Percentiles rank a stretch among this genome's conserved stretches.
Evolutionary conservation across 2,797 vertebrate genomes (phyloP).

Genomic region (Babyrousa celebensis): DNA sequence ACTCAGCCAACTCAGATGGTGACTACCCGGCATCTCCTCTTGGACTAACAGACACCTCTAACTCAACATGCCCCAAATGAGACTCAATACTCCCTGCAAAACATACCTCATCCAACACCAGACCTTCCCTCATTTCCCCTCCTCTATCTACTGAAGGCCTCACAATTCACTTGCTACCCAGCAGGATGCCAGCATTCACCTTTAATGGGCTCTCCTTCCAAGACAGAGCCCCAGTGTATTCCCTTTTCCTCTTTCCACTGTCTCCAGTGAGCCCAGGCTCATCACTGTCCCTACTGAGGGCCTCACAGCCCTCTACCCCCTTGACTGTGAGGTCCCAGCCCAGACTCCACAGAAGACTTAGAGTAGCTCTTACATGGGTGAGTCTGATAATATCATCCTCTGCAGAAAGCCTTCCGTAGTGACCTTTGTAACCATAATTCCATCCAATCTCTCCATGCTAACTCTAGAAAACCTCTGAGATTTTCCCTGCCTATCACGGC

Average conservation of each 20-base stretch:
- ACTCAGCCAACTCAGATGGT: background rate
- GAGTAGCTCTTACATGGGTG: background rate
- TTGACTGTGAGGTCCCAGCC: accelerated
- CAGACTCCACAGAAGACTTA: accelerated
- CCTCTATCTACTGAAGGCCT: no score
- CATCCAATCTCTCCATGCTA: background rate
- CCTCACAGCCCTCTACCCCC: background rate
- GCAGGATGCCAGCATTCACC: background rate
- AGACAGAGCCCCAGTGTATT: background rate
- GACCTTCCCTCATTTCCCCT: no score
- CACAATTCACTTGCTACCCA: background rate
- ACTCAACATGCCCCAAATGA: background rate
- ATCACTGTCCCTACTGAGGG: accelerated
- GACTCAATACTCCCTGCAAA: background rate
- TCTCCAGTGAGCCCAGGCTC: background rate
- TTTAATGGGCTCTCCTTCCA: background rate
- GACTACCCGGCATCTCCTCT: background rate
- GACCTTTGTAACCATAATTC: background rate
- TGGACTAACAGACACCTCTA: background rate
- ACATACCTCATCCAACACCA: no score
- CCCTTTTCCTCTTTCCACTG: background rate
- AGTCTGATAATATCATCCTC: background rate
- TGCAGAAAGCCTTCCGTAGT: background rate
- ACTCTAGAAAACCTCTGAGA: background rate
- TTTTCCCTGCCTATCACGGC: no score